Percentiles rank a stretch among this genome's conserved stretches.
Conservation (phyloP, 2,888 invertebrate species). For the Ennomos erosarius region DNA sequence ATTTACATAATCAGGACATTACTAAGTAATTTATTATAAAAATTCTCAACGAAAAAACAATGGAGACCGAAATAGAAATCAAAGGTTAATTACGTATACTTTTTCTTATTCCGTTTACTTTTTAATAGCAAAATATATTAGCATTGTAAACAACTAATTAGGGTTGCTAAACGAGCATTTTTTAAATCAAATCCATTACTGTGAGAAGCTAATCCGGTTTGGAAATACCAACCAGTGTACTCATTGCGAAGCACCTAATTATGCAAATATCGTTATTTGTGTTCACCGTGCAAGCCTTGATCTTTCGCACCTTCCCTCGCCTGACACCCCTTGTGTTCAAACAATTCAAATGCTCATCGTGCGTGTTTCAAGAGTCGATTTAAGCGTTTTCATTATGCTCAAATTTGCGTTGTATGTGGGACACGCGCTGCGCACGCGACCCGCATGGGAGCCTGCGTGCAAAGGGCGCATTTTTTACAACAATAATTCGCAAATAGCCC, state of each 20-base stretch:
- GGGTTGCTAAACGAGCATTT: conserved; percentile 12
- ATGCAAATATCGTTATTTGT: conserved; percentile 68
- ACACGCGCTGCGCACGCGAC: conserved; percentile 80
- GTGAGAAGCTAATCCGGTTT: conserved; percentile 61
- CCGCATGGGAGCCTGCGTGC: conserved; percentile 63
- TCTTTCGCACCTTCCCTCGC: conserved; percentile 70
- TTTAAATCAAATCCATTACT: conserved; percentile 46
- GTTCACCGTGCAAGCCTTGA: conserved; percentile 54
- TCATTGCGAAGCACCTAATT: conserved; percentile 58
- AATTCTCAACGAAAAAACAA: no score
- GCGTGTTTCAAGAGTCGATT: conserved; percentile 65
- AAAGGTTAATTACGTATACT: no score
- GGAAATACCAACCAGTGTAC: conserved; percentile 75
- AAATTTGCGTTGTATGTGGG: conserved; percentile 78
- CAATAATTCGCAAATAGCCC: conserved; percentile 64
- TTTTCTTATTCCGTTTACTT: no score
- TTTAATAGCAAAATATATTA: conserved; percentile 7
- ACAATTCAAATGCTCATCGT: conserved; percentile 52
- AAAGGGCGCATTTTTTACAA: conserved; percentile 45
- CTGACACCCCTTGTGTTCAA: conserved; percentile 59
- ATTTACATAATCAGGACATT: no score
- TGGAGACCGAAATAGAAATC: no score
- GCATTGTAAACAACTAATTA: conserved; percentile 23
- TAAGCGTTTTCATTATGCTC: conserved; percentile 66
- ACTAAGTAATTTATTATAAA: no score